phyloP scores from a whole-genome alignment of 2,888 invertebrate species.

The Amblyjoppa proteus region DNA sequence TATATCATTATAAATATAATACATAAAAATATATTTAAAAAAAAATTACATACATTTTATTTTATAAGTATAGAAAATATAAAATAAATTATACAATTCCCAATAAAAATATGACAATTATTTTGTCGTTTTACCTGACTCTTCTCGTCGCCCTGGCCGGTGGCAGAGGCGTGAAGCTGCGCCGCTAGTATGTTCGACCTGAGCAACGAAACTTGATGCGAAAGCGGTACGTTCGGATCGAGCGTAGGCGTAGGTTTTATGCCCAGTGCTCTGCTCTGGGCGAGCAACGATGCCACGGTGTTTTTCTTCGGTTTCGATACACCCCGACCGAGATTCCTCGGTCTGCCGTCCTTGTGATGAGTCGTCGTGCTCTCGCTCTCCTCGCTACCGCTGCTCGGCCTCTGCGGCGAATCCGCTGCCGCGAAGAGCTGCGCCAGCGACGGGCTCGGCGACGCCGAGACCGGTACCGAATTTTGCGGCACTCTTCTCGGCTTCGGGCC shows the following conservation, averaged over 20 bases:
- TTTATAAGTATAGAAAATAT: too few relatives aligned
- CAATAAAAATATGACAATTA: neutral
- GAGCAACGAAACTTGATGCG: constrained; percentile 87
- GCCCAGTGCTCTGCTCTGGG: constrained; percentile 94
- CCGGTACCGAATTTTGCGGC: constrained; percentile 86
- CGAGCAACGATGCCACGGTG: constrained; percentile 94
- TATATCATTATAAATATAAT: too few relatives aligned
- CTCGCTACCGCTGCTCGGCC: constrained; percentile 88
- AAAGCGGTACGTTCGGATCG: constrained; percentile 86
- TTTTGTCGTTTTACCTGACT: constrained; percentile 76
- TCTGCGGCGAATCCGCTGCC: constrained; percentile 87
- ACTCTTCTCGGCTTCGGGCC: constrained; percentile 90
- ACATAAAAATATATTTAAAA: too few relatives aligned
- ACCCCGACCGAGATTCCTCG: constrained; percentile 93
- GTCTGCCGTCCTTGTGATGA: constrained; percentile 90
- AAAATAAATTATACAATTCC: too few relatives aligned
- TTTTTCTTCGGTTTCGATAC: constrained; percentile 97
- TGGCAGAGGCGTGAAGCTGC: constrained; percentile 84
- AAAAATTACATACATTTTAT: too few relatives aligned
- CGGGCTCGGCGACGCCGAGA: constrained; percentile 86
- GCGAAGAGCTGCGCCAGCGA: constrained; percentile 87
- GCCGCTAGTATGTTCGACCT: constrained; percentile 89
- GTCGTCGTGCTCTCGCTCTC: constrained; percentile 86
- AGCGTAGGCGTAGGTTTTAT: constrained; percentile 90
- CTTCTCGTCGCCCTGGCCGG: constrained; percentile 81